Evolutionary conservation across 2,113 vertebrate species (phyloP).

Genomic region (Bos javanicus): DNA sequence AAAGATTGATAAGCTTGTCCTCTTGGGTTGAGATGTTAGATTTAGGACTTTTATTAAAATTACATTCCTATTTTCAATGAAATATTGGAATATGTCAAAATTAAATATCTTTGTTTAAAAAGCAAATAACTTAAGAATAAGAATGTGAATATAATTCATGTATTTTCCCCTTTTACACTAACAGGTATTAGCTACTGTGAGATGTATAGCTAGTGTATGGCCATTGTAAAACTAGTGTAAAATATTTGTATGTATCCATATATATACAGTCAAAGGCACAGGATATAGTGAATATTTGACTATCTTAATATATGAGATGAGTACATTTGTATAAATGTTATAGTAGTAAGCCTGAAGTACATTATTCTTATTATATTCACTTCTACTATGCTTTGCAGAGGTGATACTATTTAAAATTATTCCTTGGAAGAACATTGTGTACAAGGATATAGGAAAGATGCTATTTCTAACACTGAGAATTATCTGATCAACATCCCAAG

Average conservation of each 20-base stretch:
- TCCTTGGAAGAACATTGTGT: neutral
- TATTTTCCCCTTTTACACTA: neutral
- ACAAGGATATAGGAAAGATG: neutral
- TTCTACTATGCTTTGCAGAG: neutral
- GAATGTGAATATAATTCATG: neutral
- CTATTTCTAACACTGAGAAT: neutral
- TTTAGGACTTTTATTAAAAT: neutral
- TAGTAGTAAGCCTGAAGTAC: neutral
- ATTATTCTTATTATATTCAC: neutral
- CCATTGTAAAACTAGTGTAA: neutral
- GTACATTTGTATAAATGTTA: neutral
- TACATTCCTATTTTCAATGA: neutral
- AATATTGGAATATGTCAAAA: constrained; percentile 16
- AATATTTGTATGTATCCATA: neutral
- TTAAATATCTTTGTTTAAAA: constrained; percentile 21
- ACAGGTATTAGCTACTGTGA: neutral
- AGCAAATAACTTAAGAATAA: neutral
- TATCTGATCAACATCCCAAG: neutral
- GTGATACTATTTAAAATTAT: constrained; percentile 11
- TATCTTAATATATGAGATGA: neutral
- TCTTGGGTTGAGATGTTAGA: neutral
- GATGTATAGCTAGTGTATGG: neutral
- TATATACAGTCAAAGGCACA: neutral
- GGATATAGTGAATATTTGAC: neutral
- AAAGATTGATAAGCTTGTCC: constrained; percentile 1